Conservation (phyloP, 2,797 vertebrate genomes). For the Chromobotia macracanthus region DNA sequence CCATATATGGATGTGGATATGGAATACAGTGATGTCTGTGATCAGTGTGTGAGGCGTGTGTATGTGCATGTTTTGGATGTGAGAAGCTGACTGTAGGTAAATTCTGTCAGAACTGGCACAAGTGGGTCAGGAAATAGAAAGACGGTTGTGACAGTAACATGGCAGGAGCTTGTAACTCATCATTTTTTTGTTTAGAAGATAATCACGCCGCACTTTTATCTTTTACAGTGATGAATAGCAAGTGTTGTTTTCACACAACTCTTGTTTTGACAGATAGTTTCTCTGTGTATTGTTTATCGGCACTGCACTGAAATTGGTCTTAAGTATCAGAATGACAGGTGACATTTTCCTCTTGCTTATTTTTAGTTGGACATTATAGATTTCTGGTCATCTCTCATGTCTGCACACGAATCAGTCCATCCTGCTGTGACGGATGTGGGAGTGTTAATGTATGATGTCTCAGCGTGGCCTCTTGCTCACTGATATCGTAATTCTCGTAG, state of each 20-base stretch:
- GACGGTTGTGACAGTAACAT: slow-evolving; percentile 9
- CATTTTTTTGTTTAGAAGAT: slow-evolving; percentile 51
- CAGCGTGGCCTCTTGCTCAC: slow-evolving; percentile 20
- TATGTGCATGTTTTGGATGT: not conserved
- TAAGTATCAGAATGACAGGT: slow-evolving; percentile 51
- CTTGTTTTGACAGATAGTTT: slow-evolving; percentile 28
- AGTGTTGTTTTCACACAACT: slow-evolving; percentile 16
- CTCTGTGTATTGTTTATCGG: slow-evolving; percentile 32
- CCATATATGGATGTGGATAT: not conserved
- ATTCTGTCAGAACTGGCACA: not conserved
- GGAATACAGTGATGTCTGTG: too few relatives aligned
- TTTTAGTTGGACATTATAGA: slow-evolving; percentile 54
- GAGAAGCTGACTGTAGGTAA: not conserved
- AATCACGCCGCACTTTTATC: slow-evolving; percentile 78
- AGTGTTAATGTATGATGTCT: slow-evolving; percentile 51
- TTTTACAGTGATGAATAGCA: slow-evolving; percentile 68
- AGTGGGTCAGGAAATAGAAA: not conserved
- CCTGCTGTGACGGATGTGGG: slow-evolving; percentile 34
- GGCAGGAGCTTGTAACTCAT: slow-evolving; percentile 25
- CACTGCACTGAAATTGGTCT: slow-evolving; percentile 47
- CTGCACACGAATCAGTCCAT: slow-evolving; percentile 28
- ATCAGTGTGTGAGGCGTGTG: not conserved
- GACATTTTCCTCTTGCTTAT: slow-evolving; percentile 59
- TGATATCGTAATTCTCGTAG: slow-evolving; percentile 41
- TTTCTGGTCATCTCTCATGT: slow-evolving; percentile 48